Evolutionary conservation across 2,888 invertebrate species (phyloP).

Genomic region (Cheilosia urbana): DNA sequence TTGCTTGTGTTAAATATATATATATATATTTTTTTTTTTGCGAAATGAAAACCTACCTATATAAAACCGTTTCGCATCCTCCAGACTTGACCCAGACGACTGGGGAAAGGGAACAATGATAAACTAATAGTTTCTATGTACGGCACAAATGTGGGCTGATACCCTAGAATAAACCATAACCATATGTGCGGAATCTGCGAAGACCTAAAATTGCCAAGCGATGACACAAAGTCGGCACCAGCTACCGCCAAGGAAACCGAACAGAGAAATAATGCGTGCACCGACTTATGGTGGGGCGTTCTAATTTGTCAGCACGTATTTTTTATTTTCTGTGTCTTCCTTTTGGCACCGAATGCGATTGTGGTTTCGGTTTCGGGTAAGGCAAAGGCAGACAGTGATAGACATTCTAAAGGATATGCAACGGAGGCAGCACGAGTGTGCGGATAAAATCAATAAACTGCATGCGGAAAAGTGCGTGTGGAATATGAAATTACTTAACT

Average conservation of each 20-base stretch:
- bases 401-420: slow-evolving; percentile 21
- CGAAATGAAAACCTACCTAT: background rate
- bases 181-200: slow-evolving; percentile 8
- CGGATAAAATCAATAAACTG: slow-evolving; percentile 58
- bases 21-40: background rate
- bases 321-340: background rate
- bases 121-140: slow-evolving; percentile 24
- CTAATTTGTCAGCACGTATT: slow-evolving; percentile 31
- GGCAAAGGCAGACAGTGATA: slow-evolving; percentile 9
- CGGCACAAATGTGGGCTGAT: slow-evolving; percentile 27
- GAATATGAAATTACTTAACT: slow-evolving; percentile 58
- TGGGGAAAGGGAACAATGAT: slow-evolving; percentile 70
- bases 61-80: slow-evolving; percentile 46
- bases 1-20: slow-evolving; percentile 5
- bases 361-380: slow-evolving; percentile 4
- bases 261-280: slow-evolving; percentile 4
- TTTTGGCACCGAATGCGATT: slow-evolving; percentile 13
- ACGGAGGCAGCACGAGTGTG: slow-evolving; percentile 7
- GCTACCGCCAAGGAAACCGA: slow-evolving; percentile 7
- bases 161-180: slow-evolving; percentile 25
- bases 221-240: slow-evolving; percentile 15
- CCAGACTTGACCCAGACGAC: slow-evolving; percentile 78
- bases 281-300: slow-evolving; percentile 18
- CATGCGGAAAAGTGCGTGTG: slow-evolving; percentile 53
- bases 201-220: slow-evolving; percentile 26